Evolutionary conservation across 2,888 invertebrate genomes (phyloP), one percentile per base, ranked within the genome.

Genomic region (Drosophila paranaensis): DNA sequence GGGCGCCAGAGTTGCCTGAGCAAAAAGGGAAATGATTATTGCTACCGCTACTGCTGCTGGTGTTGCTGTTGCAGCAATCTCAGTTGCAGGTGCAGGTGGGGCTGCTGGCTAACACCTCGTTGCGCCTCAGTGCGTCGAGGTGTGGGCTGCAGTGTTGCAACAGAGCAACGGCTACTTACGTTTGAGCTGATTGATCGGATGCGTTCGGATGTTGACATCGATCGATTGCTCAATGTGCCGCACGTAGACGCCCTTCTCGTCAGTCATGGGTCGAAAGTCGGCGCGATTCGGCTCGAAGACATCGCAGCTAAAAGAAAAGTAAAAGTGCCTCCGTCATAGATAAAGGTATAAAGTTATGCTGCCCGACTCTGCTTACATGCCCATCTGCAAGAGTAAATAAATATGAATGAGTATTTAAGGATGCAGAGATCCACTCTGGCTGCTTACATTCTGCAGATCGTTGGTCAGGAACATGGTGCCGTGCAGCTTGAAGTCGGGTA

Each of bases 221-320:
- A 97, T 96, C 20, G 96, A 95, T 93, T 97, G 97, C 92, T 97
- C 97, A 82, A 97, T 95, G 92, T 97, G 97, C 63, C 96, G 95
- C 40, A 96, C 97, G 90, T 96, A 97, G 66, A 97, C 95, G 43
- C 95, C 95, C n/a, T 94, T 93, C 88, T 96, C 96, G 25, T 94
- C 94, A 37, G 97, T 97, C 97, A 97, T 96, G 65, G 95, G 95
- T 20, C 95, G 94, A 89, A 97, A 95, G 93, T 97, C 96, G 4
- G 96, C 95, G 72, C 95, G 95, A 67, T 96, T 94, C 3, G 97
- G 97, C 92, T 97, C 96, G 90, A 97, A 97, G 51, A 97, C 95
- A 89, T 96, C 95, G 76, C 94, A 97, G 92, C 97, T 97, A 93
- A 58, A 87, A 33, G 30, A 33, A 33, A 33, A 33, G 30, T 33